A percentile compares a stretch with the other conserved stretches of the same genome.
Conservation (phyloP, 1,140 invertebrate genomes). For the Drosophila tani region DNA sequence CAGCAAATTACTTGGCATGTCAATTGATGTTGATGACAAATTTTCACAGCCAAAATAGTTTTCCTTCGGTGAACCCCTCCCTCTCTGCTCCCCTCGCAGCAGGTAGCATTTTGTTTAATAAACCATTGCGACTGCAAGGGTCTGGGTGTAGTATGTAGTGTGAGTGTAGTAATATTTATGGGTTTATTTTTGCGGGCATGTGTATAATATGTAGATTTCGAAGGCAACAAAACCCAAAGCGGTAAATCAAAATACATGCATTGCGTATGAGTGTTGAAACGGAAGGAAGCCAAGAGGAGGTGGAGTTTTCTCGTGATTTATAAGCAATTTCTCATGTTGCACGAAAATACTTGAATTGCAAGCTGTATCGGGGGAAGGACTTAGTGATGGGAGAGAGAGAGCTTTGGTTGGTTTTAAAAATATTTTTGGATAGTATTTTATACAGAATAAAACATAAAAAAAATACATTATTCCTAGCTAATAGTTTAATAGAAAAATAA, state of each 20-base stretch:
- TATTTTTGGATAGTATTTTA: too few relatives aligned
- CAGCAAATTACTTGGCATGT: constrained; percentile 76
- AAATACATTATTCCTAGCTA: too few relatives aligned
- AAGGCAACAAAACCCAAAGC: constrained; percentile 31
- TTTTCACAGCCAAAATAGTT: constrained; percentile 57
- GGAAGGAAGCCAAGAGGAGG: not conserved
- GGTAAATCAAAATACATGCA: constrained; percentile 59
- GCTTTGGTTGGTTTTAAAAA: too few relatives aligned
- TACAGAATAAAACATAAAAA: too few relatives aligned
- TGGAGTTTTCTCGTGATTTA: constrained; percentile 48
- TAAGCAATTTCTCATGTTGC: constrained; percentile 63
- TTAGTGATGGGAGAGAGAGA: constrained; percentile 14
- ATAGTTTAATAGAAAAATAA: too few relatives aligned
- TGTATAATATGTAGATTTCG: constrained; percentile 54
- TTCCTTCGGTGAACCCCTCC: not conserved
- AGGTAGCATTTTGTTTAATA: constrained; percentile 48
- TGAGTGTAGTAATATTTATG: constrained; percentile 32
- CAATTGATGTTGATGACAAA: constrained; percentile 68
- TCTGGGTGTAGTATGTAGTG: not conserved
- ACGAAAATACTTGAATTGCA: constrained; percentile 37
- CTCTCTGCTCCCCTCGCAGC: constrained; percentile 9
- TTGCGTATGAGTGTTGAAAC: constrained; percentile 43
- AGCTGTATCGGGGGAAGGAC: not conserved
- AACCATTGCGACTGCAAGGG: constrained; percentile 8
- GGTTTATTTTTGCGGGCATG: constrained; percentile 29